Evolutionary conservation across 64 coral and sea anemone genomes (phyloP), one percentile per base, ranked within the genome.

Genomic region (Pocillopora verrucosa): DNA sequence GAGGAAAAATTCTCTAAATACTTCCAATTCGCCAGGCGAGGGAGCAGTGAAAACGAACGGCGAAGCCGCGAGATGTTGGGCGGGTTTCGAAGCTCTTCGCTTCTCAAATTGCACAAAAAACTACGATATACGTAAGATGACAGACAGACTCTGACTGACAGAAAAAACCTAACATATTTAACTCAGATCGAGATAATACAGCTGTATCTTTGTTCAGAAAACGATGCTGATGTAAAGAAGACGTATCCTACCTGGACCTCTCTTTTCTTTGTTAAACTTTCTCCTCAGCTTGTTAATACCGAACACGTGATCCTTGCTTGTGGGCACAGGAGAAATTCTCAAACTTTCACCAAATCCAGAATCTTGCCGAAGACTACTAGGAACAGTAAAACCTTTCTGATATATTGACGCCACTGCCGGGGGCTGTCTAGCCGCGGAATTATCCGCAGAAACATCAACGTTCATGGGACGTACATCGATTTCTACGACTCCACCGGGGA

Each of bases 321-420:
- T 72, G 17, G 60, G 62, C 16, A 24, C 41, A n/a, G 82, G 26
- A 41, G 60, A 20, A 73, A 62, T 81, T 17, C 57, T 67, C 1
- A 70, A 22, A 19, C 88, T 93, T 26, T 93, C 88, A 26, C 91
- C 91, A 25, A 90, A 72, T 58, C 82, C 88, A 76, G 91, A 93
- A 82, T 83, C 87, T 22, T 90, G 83, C 24, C 64, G 34, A 34
- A 51, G 64, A 72, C 51, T 38, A 72, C n/a, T 70, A 12, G 17
- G 15, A n/a, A 15, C 4, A 56, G n/a, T 72, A 57, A 65, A 65
- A 25, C 36, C 61, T 45, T 85, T 85, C 11, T 74, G 70, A 59
- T 93, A 93, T 24, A 84, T 84, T 37, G 87, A 85, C 64, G 45
- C 72, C 22, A 89, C 92, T n/a, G 72, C 56, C 11, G 87, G 80